Evolutionary conservation across 2,113 vertebrate genomes (phyloP), one percentile per base, ranked within the genome.

Genomic region (Oophaga pumilio): DNA sequence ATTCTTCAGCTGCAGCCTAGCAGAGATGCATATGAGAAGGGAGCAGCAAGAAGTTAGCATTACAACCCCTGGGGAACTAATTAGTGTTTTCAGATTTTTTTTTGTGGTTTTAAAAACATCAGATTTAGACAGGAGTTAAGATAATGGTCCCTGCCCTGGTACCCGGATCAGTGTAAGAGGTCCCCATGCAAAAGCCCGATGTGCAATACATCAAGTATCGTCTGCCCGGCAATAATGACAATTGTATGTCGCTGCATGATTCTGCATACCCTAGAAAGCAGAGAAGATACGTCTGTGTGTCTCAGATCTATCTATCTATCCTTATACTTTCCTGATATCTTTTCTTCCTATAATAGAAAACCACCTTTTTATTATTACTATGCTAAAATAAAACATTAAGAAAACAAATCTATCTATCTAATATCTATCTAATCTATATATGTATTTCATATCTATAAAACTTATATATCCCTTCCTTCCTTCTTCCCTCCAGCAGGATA

Each of bases 51-150:
- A 62, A 43, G 80, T 50, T 80, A 60, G 78, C 56, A 80, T 80
- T 60, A 52, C 68, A 50, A 68, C 80, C 80, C 80, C 80, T 52
- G 43, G 80, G 80, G 80, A 82, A 82, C 80, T 66, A 14, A 82
- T 82, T 82, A 82, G 80, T 68, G 60, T 66, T 52, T 66, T 82
- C 28, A 64, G 76, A 59, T 57, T 57, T 82, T 82, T 68, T 78
- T 6, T 22, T 49, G 60, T 52, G 33, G 80, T 66, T 82, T 82
- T 66, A 82, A 43, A 82, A 82, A 52, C 59, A 82, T 62, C 18
- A 50, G 80, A 66, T 43, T 82, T 66, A 66, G 33, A 66, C 57
- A 82, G 78, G 78, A 74, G 56, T 60, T 82, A 66, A 66, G 68
- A 66, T 82, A 82, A 50, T 50, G 10, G 60, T 56, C 78, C 12